These are phyloP conservation scores for Mylabris sibirica DNA, from an alignment of 2,888 invertebrate genomes.

Conservation along the genomic window DNA sequence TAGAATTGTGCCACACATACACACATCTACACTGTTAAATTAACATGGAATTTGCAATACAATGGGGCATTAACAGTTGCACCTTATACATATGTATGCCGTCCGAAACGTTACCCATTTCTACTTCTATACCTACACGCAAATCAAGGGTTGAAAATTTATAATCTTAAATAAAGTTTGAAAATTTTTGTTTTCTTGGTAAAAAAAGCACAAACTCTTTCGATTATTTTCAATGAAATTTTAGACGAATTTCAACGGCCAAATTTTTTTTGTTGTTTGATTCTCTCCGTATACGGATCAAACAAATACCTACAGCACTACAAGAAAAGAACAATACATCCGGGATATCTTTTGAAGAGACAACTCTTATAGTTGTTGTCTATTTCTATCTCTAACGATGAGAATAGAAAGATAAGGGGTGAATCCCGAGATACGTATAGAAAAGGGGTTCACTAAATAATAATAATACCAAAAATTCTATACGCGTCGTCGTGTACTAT, in stretches of 20 bases:
- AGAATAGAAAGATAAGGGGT: constrained; percentile 43
- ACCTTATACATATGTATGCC: constrained; percentile 61
- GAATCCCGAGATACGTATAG: constrained; percentile 32
- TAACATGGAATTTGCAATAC: constrained; percentile 63
- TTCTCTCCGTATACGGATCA: not conserved
- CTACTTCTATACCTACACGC: too few species aligned
- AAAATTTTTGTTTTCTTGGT: not conserved
- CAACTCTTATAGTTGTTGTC: constrained; percentile 41
- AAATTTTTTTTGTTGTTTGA: constrained; percentile 12
- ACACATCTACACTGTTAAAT: constrained; percentile 49
- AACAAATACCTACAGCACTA: constrained; percentile 6
- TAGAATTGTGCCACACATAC: constrained; percentile 48
- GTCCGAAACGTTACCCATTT: constrained; percentile 53
- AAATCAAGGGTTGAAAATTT: constrained; percentile 48
- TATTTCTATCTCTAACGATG: constrained; percentile 8
- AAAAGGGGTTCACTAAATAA: constrained; percentile 26
- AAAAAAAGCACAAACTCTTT: not conserved
- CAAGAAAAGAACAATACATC: constrained; percentile 45
- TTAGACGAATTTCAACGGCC: constrained; percentile 4
- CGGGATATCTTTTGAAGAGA: constrained; percentile 52
- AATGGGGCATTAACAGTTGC: constrained; percentile 61
- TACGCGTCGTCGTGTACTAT: not conserved
- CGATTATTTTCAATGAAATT: not conserved
- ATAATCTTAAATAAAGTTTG: constrained; percentile 40
- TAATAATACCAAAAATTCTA: constrained; percentile 31